Percentiles rank a stretch among this genome's conserved stretches.
Evolutionary conservation across 1,140 invertebrate genomes (phyloP).

Genomic region (Pseudomyrmex concolor): DNA sequence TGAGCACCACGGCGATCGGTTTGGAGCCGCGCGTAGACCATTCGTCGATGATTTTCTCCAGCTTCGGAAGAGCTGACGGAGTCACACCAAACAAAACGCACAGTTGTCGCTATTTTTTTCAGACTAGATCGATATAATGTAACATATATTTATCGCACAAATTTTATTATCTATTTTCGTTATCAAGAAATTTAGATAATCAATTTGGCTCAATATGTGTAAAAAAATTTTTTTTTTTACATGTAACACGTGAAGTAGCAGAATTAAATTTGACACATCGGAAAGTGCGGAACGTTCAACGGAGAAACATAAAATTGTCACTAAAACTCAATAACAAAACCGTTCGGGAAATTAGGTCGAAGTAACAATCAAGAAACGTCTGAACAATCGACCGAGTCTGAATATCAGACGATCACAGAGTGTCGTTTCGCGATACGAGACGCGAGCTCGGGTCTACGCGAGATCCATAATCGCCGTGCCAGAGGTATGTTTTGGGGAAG

Average conservation of each 20-base stretch:
- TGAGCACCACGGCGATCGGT: conserved; percentile 72
- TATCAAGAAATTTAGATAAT: no score
- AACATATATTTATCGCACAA: no score
- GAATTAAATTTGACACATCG: no score
- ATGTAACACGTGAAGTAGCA: no score
- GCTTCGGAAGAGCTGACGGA: no score
- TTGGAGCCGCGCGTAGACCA: conserved; percentile 67
- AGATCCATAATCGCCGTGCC: conserved; percentile 75
- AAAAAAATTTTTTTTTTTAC: no score
- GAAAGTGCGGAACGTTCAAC: no score
- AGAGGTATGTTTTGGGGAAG: conserved; percentile 84
- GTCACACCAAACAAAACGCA: conserved; percentile 25
- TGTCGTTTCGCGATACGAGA: conserved; percentile 31
- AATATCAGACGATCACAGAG: conserved; percentile 6
- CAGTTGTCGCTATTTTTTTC: conserved; percentile 10
- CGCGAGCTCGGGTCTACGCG: conserved; percentile 66
- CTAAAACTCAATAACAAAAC: no score
- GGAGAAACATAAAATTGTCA: no score
- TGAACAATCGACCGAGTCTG: conserved; percentile 11
- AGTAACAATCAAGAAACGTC: neutral
- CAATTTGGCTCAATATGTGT: no score
- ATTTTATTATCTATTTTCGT: no score
- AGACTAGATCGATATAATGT: neutral
- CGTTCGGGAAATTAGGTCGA: no score
- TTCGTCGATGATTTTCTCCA: neutral